Evolutionary conservation across 2,888 invertebrate species (phyloP).

Genomic region (Mystacides longicornis): DNA sequence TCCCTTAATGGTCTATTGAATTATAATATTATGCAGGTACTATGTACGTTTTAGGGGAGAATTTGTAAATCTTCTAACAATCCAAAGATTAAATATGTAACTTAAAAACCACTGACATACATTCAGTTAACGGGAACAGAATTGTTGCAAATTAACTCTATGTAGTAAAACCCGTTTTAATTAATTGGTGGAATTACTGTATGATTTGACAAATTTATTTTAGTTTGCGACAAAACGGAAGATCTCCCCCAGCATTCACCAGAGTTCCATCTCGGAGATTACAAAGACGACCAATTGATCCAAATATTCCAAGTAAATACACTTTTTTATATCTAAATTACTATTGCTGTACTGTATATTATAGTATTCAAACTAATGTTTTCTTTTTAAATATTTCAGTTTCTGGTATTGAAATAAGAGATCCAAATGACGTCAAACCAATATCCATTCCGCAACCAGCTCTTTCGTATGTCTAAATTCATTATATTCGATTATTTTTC

Average conservation of each 20-base stretch:
- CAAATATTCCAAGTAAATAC: conserved; percentile 9
- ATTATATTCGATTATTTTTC: not conserved
- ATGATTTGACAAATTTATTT: too few species aligned
- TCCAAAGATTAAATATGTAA: too few species aligned
- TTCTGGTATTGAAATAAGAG: conserved; percentile 31
- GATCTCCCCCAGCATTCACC: conserved; percentile 67
- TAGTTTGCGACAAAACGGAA: conserved; percentile 54
- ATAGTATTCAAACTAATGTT: not conserved
- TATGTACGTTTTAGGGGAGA: too few species aligned
- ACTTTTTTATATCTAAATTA: not conserved
- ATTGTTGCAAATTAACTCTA: too few species aligned
- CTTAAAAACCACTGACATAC: too few species aligned
- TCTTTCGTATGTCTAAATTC: conserved; percentile 39
- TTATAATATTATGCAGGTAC: too few species aligned
- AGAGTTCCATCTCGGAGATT: conserved; percentile 72
- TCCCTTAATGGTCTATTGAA: too few species aligned
- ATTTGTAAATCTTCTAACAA: too few species aligned
- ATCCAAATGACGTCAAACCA: conserved; percentile 41
- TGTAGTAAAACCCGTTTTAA: too few species aligned
- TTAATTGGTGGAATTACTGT: too few species aligned
- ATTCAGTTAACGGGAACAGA: too few species aligned
- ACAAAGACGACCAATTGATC: conserved; percentile 45
- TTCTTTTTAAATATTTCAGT: too few species aligned
- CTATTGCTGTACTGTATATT: not conserved
- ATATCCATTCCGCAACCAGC: conserved; percentile 52